Conservation (phyloP, 2,888 invertebrate species). For the Dione vanillae region DNA sequence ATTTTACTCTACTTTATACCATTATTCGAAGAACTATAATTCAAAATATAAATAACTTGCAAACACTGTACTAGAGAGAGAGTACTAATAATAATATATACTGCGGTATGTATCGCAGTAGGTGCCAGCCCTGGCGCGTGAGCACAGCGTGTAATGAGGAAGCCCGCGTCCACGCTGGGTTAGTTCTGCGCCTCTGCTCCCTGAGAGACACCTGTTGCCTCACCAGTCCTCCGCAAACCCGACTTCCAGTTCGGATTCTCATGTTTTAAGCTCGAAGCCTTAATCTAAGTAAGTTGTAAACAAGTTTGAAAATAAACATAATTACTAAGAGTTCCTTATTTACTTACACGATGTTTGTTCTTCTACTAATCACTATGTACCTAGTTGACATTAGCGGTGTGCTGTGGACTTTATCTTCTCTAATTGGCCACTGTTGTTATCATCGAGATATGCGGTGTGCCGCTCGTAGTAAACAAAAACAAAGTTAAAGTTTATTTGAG, state of each 20-base stretch:
- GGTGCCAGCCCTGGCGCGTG: slow-evolving; percentile 12
- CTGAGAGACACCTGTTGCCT: not conserved
- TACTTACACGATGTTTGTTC: not conserved
- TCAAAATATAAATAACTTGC: no score
- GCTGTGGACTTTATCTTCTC: not conserved
- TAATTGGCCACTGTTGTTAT: not conserved
- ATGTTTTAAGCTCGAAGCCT: not conserved
- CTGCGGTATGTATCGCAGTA: not conserved
- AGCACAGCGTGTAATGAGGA: slow-evolving; percentile 11
- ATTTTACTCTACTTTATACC: no score
- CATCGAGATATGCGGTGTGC: not conserved
- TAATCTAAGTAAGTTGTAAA: not conserved
- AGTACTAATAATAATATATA: not conserved
- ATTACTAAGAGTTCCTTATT: not conserved
- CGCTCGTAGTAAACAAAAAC: slow-evolving; percentile 4
- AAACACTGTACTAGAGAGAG: no score
- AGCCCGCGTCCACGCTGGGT: not conserved
- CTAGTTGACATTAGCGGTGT: not conserved
- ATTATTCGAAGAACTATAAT: no score
- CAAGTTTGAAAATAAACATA: not conserved
- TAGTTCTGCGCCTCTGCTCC: slow-evolving; percentile 6
- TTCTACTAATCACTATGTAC: not conserved
- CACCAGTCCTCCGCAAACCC: not conserved
- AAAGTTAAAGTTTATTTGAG: not conserved
- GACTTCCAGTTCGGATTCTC: not conserved